A percentile compares a stretch with the other conserved stretches of the same genome.
Conservation (phyloP, 2,113 vertebrate genomes). For the Athene cunicularia region DNA sequence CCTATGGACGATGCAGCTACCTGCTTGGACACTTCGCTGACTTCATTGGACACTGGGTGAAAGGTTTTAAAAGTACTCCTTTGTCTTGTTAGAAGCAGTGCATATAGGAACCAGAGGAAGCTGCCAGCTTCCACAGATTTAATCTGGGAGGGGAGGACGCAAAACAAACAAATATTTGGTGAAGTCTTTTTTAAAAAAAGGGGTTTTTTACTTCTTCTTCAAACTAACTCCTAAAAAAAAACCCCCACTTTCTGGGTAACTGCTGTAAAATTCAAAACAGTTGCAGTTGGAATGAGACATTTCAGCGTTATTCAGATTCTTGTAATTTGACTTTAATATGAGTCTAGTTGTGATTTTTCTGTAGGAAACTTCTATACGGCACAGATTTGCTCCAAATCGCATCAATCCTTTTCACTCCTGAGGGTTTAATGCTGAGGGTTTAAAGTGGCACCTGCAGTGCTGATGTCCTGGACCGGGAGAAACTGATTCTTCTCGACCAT, state of each 20-base stretch:
- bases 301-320: background rate
- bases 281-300: background rate
- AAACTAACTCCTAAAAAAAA: background rate
- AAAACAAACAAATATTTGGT: background rate
- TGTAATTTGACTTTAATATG: background rate
- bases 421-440: background rate
- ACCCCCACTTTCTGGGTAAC: background rate
- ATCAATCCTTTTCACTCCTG: accelerated
- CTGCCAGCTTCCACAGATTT: background rate
- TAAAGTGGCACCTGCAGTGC: background rate
- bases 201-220: background rate
- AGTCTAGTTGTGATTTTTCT: background rate
- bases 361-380: background rate
- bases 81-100: background rate
- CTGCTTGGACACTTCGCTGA: background rate
- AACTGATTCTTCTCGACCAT: background rate
- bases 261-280: background rate
- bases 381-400: background rate
- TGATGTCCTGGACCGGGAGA: background rate
- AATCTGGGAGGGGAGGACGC: background rate
- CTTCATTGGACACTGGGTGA: accelerated
- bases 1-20: accelerated
- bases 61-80: background rate
- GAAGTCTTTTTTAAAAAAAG: background rate
- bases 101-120: background rate